Conservation (phyloP, 1,140 invertebrate species). For the Hesperophylax magnus region DNA sequence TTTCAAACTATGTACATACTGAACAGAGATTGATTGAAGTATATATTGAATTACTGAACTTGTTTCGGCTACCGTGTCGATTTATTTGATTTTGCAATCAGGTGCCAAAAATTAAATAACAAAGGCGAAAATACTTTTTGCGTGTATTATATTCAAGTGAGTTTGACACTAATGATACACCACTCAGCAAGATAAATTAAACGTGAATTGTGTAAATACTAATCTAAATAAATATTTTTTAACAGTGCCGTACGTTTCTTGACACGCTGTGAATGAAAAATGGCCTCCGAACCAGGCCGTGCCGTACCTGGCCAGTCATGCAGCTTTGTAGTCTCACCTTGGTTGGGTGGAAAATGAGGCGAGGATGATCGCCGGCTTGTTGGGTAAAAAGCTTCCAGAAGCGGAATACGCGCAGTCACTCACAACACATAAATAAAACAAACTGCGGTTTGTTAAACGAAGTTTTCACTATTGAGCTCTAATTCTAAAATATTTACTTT, state of each 20-base stretch:
- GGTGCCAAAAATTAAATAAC: too few species aligned
- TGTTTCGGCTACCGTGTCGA: too few species aligned
- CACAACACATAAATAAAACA: conserved; percentile 70
- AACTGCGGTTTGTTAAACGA: conserved; percentile 17
- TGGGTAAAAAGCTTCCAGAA: conserved; percentile 70
- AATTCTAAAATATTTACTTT: neutral
- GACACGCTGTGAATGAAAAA: conserved; percentile 31
- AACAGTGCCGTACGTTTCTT: conserved; percentile 10
- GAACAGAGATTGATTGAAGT: too few species aligned
- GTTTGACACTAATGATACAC: neutral
- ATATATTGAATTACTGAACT: too few species aligned
- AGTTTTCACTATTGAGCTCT: neutral
- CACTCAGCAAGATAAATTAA: neutral
- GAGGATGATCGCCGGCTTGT: conserved; percentile 62
- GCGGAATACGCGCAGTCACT: conserved; percentile 69
- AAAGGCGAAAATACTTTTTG: neutral
- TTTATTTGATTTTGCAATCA: too few species aligned
- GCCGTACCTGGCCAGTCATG: conserved; percentile 49
- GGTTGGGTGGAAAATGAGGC: conserved; percentile 43
- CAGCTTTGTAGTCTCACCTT: conserved; percentile 50
- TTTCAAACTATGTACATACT: too few species aligned
- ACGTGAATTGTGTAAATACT: neutral
- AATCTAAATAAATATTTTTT: neutral
- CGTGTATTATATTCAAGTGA: neutral
- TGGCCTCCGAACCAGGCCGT: conserved; percentile 30